Evolutionary conservation across 2,113 vertebrate species (phyloP).

Genomic region (Stegastes partitus): DNA sequence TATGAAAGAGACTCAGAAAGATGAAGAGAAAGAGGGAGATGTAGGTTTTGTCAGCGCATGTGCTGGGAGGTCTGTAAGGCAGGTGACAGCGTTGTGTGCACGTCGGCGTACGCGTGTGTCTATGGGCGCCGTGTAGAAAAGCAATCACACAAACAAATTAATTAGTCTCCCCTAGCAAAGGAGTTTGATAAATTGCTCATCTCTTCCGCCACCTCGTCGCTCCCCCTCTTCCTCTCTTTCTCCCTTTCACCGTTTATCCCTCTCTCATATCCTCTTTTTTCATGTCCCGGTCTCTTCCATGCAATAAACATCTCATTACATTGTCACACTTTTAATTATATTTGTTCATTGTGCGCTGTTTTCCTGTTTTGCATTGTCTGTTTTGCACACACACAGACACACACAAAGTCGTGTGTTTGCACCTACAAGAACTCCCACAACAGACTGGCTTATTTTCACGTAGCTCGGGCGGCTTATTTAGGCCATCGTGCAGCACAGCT

Average conservation of each 20-base stretch:
- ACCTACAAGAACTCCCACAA: constrained; percentile 7
- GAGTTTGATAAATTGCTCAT: constrained; percentile 84
- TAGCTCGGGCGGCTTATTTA: constrained; percentile 38
- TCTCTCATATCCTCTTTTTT: constrained; percentile 28
- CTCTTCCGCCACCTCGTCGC: constrained; percentile 41
- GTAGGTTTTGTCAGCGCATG: constrained; percentile 12
- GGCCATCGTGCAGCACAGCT: constrained; percentile 30
- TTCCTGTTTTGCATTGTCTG: constrained; percentile 55
- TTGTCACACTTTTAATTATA: constrained; percentile 78
- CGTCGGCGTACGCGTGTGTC: constrained; percentile 21
- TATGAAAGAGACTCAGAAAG: constrained; percentile 35
- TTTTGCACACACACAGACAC: constrained; percentile 17
- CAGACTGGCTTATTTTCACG: constrained; percentile 15
- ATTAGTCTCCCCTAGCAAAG: constrained; percentile 83
- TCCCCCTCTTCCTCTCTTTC: constrained; percentile 19
- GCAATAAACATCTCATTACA: constrained; percentile 83
- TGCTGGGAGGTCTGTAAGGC: constrained; percentile 24
- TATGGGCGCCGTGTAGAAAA: constrained; percentile 64
- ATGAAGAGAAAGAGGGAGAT: neutral
- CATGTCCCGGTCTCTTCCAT: constrained; percentile 54
- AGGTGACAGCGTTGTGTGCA: constrained; percentile 22
- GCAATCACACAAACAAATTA: constrained; percentile 89
- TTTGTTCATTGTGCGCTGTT: constrained; percentile 68
- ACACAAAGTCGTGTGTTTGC: neutral
- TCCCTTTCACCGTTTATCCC: constrained; percentile 33